These are phyloP conservation scores for Argyresthia goedartella DNA, from an alignment of 2,888 invertebrate genomes.

Conservation along the genomic window DNA sequence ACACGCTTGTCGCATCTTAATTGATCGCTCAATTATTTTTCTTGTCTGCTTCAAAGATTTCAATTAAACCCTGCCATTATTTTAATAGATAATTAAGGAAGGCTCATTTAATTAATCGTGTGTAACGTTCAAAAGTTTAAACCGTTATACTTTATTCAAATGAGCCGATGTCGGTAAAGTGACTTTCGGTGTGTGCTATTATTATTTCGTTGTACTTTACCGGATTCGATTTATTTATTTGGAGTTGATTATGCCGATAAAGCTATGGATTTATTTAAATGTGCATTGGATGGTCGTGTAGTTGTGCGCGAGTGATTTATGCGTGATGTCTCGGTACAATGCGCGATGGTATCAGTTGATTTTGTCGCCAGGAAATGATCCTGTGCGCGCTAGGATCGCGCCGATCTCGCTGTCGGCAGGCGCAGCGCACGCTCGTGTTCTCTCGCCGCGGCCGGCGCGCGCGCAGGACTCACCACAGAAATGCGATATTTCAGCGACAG, in stretches of 20 bases:
- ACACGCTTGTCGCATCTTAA: conserved; percentile 22
- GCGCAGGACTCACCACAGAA: conserved; percentile 33
- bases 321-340: conserved; percentile 26
- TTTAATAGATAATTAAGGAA: conserved; percentile 66
- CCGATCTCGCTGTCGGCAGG: conserved; percentile 43
- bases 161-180: conserved; percentile 52
- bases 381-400: conserved; percentile 22
- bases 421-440: conserved; percentile 27
- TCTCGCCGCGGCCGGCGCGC: conserved; percentile 42
- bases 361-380: conserved; percentile 65
- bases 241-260: conserved; percentile 30
- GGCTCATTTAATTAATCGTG: conserved; percentile 57
- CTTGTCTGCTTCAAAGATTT: conserved; percentile 54
- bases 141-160: conserved; percentile 63
- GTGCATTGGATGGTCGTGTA: conserved; percentile 36
- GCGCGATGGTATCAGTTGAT: conserved; percentile 59
- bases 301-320: conserved; percentile 48
- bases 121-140: conserved; percentile 45
- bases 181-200: conserved; percentile 60
- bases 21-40: conserved; percentile 67
- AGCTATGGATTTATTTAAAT: conserved; percentile 46
- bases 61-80: conserved; percentile 61
- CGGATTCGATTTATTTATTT: conserved; percentile 57
- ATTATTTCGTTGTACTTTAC: conserved; percentile 64
- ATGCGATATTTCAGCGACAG: conserved; percentile 67